Base-by-base conservation (phyloP, 2,888 invertebrate genomes). In the Drosophila leonis region DNA sequence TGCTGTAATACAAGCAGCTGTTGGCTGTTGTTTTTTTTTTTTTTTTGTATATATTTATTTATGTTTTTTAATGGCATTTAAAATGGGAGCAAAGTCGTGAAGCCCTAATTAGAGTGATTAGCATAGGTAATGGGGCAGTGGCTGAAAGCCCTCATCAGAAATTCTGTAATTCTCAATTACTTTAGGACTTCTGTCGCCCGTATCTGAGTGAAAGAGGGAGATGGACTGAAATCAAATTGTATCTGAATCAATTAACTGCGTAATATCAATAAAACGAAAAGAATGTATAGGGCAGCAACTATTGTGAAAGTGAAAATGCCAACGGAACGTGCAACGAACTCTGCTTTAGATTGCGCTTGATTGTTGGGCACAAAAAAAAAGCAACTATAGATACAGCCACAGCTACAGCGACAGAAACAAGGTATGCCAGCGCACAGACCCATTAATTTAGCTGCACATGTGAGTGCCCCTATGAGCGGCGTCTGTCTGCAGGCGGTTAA, bases 401-500 rank as follows among this genome's bases (percentile, higher is more conserved):
- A 55, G 46, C 29, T 12, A 27, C 12, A 54, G 46, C 24, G 10
- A 24, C 29, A 66, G 62, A 33, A 55, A 46, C 49, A 72, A 79
- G 67, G 67, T 67, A 66, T 59, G 59, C 46, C 68, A 18, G 56
- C 52, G 5, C 46, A 24, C n/a, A 60, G 61, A 57, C 27, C 60
- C 60, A 72, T 78, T 74, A 74, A 78, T 78, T 77, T 62, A 68
- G 49, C 65, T 65, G 49, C 49, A 63, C 52, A 65, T 78, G 60
- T 49, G 75, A 73, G 57, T 68, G 76, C 71, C 70, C 70, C 69
- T 78, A 73, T 71, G 62, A 60, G 52, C 61, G 54, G 44, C 74
- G 70, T 46, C 75, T 72, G 84, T 81, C 83, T 82, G 88, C 85
- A 85, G 84, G 82, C 88, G 82, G 90, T 92, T 92, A 92, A 92